These are phyloP conservation scores for Yponomeuta plumbellus DNA, from an alignment of 2,888 invertebrate species.

Conservation along the genomic window DNA sequence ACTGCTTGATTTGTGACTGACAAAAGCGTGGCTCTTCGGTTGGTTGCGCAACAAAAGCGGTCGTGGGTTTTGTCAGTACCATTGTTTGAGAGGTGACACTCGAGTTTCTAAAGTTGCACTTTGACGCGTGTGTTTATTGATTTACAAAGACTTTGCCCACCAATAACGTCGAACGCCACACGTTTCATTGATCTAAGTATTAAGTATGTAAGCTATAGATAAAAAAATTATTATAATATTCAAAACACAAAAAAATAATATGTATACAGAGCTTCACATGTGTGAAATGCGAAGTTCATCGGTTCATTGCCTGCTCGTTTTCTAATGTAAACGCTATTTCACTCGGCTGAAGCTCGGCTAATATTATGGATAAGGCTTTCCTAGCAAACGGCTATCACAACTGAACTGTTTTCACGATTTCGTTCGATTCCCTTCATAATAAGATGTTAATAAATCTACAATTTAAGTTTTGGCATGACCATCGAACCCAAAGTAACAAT, in stretches of 20 bases:
- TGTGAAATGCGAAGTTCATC: slow-evolving; percentile 42
- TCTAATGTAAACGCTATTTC: slow-evolving; percentile 39
- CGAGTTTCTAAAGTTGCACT: slow-evolving; percentile 40
- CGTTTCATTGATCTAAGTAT: slow-evolving; percentile 71
- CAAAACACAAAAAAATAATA: slow-evolving; percentile 52
- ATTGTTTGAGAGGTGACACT: slow-evolving; percentile 31
- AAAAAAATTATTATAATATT: slow-evolving; percentile 53
- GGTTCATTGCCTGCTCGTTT: slow-evolving; percentile 17
- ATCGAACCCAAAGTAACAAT: neutral
- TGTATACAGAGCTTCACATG: slow-evolving; percentile 58
- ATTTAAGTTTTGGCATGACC: neutral
- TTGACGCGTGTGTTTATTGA: slow-evolving; percentile 49
- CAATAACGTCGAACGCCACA: slow-evolving; percentile 71
- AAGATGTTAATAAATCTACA: neutral
- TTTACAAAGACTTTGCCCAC: slow-evolving; percentile 67
- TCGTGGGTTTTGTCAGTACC: slow-evolving; percentile 44
- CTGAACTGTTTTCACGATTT: slow-evolving; percentile 6
- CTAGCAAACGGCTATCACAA: slow-evolving; percentile 35
- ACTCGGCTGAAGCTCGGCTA: slow-evolving; percentile 53
- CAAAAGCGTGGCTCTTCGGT: slow-evolving; percentile 25
- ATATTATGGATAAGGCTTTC: slow-evolving; percentile 62
- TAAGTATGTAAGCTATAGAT: slow-evolving; percentile 71
- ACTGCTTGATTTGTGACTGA: slow-evolving; percentile 28
- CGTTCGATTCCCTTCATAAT: neutral
- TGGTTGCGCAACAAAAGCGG: no score